A percentile compares a stretch with the other conserved stretches of the same genome.
Evolutionary conservation across 2,113 vertebrate species (phyloP).

Genomic region (Eptatretus burgeri): DNA sequence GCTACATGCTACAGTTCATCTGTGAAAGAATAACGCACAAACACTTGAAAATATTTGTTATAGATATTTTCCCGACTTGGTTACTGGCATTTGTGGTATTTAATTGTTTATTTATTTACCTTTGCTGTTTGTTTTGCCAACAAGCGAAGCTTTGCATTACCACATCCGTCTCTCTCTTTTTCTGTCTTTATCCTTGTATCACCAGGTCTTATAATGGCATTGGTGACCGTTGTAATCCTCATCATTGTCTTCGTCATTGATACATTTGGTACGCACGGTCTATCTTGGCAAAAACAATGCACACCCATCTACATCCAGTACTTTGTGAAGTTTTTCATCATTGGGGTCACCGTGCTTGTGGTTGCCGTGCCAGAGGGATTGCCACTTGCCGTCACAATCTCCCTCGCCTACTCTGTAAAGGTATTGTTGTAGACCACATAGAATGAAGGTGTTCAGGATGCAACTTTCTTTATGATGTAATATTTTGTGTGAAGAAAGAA

Average conservation of each 20-base stretch:
- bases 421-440: slow-evolving; percentile 16
- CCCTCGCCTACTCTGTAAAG: slow-evolving; percentile 90
- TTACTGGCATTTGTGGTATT: no score
- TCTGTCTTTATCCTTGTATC: slow-evolving; percentile 10
- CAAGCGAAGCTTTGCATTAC: no score
- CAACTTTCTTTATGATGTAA: not conserved
- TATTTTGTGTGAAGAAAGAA: not conserved
- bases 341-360: slow-evolving; percentile 84
- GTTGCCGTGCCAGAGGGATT: slow-evolving; percentile 91
- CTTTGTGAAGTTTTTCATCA: slow-evolving; percentile 98
- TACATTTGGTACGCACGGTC: slow-evolving; percentile 69
- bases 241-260: slow-evolving; percentile 71
- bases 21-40: no score
- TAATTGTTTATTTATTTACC: no score
- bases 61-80: no score
- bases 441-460: no score
- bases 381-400: slow-evolving; percentile 88
- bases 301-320: slow-evolving; percentile 91
- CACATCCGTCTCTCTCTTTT: not conserved
- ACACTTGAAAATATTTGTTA: no score
- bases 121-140: no score
- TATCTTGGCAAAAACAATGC: slow-evolving; percentile 57
- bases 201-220: slow-evolving; percentile 78
- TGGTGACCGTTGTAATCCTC: slow-evolving; percentile 87
- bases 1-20: no score